Base-by-base conservation (phyloP, 2,113 vertebrate species). In the Pavo muticus region DNA sequence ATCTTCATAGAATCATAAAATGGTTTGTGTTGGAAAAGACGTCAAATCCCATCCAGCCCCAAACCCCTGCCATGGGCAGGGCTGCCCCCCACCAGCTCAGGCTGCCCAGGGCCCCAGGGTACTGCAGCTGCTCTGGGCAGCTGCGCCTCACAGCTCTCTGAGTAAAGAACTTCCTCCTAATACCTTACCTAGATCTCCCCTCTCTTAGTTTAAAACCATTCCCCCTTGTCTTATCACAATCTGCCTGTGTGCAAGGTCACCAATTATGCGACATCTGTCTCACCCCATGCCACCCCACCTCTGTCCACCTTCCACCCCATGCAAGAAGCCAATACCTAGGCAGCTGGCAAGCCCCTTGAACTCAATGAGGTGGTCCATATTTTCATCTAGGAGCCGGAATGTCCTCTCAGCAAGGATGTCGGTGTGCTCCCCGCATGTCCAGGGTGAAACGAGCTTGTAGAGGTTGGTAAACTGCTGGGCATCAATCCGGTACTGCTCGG, bases 401-500 rank as follows among this genome's bases (percentile, higher is more conserved):
- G 98, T 97, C 71, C 99, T 98, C 80, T 98, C 97, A 2, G 98
- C 98, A 0, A 99, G 96, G 11, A 98, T 96, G 23, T 98, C 97
- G 0, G 97, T 98, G 95, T 99, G 99, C 8, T 97, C 88, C 1
- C 98, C 98, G 0, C 98, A 98, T 21, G 97, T 97, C 99, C 99
- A 99, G 2, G 99, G 99, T 0, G 97, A 97, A 77, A 99, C 95
- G 80, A 99, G 97, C 89, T 96, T 97, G 71, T 98, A 99, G 19
- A 99, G 98, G 94, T 98, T 97, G 23, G 97, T 69, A 29, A 99
- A 99, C 98, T 99, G 99, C 52, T 82, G 97, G 25, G 98, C 97
- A 13, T 99, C 99, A 70, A 99, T 98, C 70, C 98, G 98, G 97
- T 99, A 99, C 96, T 98, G 98, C 92, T 99, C 99, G 0, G 97